A percentile compares a stretch with the other conserved stretches of the same genome.
Evolutionary conservation across 2,888 invertebrate species (phyloP).

Genomic region (Hedychridium roseum): DNA sequence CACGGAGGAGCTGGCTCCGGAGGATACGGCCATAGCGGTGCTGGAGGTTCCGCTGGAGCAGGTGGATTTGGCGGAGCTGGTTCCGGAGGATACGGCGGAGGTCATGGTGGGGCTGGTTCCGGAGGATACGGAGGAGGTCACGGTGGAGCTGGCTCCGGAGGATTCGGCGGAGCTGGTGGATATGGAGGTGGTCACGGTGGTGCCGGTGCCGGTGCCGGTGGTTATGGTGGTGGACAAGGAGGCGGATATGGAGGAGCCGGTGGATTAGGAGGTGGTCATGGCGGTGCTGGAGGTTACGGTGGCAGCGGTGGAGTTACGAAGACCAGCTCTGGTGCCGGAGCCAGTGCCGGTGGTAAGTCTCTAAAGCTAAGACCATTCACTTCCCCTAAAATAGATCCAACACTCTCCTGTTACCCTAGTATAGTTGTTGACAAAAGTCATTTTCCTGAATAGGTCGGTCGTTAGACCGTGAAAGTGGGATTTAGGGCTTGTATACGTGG

Average conservation of each 20-base stretch:
- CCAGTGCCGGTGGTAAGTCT: slow-evolving; percentile 1
- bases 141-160: background rate
- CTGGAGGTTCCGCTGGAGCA: slow-evolving; percentile 16
- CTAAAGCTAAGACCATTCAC: too few species aligned
- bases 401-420: too few species aligned
- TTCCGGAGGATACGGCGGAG: slow-evolving; percentile 3
- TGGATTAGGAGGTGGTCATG: slow-evolving; percentile 7
- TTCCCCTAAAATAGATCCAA: too few species aligned
- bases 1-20: slow-evolving; percentile 1
- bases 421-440: too few species aligned
- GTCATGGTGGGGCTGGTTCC: background rate
- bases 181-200: slow-evolving; percentile 4
- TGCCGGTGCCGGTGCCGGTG: slow-evolving; percentile 4
- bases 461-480: too few species aligned
- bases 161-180: background rate
- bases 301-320: slow-evolving; percentile 2
- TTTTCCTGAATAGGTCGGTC: too few species aligned
- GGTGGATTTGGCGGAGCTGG: slow-evolving; percentile 10
- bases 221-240: slow-evolving; percentile 3
- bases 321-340: background rate
- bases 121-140: slow-evolving; percentile 2
- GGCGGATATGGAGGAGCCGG: slow-evolving; percentile 6
- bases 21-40: slow-evolving; percentile 1
- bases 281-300: slow-evolving; percentile 8
- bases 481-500: too few species aligned